Conservation (phyloP, 2,888 invertebrate genomes). For the Trilocha varians region DNA sequence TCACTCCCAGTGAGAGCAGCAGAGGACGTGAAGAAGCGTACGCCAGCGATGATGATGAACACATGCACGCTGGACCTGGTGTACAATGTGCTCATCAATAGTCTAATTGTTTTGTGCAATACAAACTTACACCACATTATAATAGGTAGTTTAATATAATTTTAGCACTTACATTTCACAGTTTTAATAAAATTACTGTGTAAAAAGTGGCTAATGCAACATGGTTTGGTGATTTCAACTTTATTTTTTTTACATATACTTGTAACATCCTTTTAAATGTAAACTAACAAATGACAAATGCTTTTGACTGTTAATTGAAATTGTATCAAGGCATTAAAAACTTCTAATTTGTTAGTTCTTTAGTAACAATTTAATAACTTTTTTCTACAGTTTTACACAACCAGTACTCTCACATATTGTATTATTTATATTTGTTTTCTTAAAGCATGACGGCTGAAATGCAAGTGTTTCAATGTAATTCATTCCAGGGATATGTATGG, state of each 20-base stretch:
- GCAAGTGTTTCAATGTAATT: conserved; percentile 18
- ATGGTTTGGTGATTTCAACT: background rate
- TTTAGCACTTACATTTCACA: conserved; percentile 19
- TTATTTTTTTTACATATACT: background rate
- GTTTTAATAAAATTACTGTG: background rate
- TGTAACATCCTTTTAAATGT: too few relatives aligned
- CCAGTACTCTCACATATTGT: background rate
- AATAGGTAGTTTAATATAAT: conserved; percentile 53
- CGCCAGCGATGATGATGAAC: conserved; percentile 77
- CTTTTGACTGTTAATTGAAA: too few relatives aligned
- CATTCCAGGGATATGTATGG: conserved; percentile 30
- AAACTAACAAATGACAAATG: too few relatives aligned
- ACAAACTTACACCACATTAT: conserved; percentile 56
- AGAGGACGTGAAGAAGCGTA: conserved; percentile 79
- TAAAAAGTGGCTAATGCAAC: background rate
- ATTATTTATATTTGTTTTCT: background rate
- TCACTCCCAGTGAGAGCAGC: conserved; percentile 73
- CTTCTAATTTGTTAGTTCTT: too few relatives aligned
- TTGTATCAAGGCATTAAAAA: too few relatives aligned
- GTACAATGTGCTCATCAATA: conserved; percentile 90
- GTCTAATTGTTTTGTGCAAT: conserved; percentile 49
- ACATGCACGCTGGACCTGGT: conserved; percentile 71
- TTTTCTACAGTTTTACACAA: too few relatives aligned
- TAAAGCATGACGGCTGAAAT: conserved; percentile 5
- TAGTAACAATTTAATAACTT: too few relatives aligned